Conservation (phyloP, 2,113 vertebrate species). For the Calonectris borealis region DNA sequence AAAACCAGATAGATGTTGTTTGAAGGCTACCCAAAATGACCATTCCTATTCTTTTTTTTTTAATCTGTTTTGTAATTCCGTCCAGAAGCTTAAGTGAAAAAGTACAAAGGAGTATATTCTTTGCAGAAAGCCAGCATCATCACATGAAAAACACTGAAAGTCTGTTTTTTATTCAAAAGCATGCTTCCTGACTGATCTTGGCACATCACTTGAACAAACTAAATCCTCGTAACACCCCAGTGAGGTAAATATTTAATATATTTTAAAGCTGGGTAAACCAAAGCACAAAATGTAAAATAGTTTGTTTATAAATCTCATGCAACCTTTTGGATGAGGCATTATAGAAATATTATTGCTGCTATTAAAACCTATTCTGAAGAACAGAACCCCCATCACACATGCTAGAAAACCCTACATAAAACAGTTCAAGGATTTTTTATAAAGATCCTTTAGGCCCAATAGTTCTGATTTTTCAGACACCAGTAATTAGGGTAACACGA, state of each 20-base stretch:
- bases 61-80: not conserved
- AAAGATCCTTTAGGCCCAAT: not conserved
- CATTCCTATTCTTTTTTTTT: not conserved
- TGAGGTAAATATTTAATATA: slow-evolving; percentile 32
- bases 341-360: not conserved
- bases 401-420: not conserved
- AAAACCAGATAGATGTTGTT: not conserved
- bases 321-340: not conserved
- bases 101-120: not conserved
- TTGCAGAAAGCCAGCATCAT: not conserved
- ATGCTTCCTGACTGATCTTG: slow-evolving; percentile 13
- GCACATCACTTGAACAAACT: not conserved
- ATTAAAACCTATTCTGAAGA: not conserved
- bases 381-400: not conserved
- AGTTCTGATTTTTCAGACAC: not conserved
- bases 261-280: slow-evolving; percentile 8
- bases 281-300: not conserved
- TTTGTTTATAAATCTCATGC: not conserved
- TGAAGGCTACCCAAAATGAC: slow-evolving; percentile 11
- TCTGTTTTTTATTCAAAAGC: slow-evolving; percentile 20
- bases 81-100: not conserved
- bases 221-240: not conserved
- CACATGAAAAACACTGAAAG: not conserved
- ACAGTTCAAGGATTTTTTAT: not conserved
- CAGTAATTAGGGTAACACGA: not conserved